Percentiles rank a stretch among this genome's conserved stretches.
These are phyloP conservation scores for Calliphora vomitoria DNA, from an alignment of 2,888 invertebrate species.

Conservation along the genomic window DNA sequence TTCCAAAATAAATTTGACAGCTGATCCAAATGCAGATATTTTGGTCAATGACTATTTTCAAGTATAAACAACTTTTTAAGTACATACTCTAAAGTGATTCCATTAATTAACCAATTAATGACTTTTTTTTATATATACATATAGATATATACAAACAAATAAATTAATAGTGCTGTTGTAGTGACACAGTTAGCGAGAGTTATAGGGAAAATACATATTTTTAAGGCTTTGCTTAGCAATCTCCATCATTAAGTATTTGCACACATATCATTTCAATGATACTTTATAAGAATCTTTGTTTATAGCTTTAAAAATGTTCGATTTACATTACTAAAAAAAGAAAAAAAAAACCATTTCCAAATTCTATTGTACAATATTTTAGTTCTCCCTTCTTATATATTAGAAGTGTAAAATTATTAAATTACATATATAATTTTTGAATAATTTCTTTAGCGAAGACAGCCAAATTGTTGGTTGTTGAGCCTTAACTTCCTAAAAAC, in stretches of 20 bases:
- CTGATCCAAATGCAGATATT: conserved; percentile 77
- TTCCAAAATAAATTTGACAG: conserved; percentile 70
- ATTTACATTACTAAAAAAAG: conserved; percentile 32
- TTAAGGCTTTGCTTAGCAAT: conserved; percentile 72
- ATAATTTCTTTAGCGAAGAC: no score
- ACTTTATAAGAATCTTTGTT: conserved; percentile 60
- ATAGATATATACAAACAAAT: conserved; percentile 36
- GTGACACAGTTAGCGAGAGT: conserved; percentile 37
- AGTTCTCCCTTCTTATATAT: no score
- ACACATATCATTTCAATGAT: conserved; percentile 72
- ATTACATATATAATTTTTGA: no score
- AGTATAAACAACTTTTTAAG: conserved; percentile 77
- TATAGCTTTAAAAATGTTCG: conserved; percentile 62
- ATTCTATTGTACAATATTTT: not conserved
- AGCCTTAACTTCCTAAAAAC: not conserved
- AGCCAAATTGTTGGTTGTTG: not conserved
- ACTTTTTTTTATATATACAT: conserved; percentile 57
- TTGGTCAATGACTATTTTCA: conserved; percentile 85
- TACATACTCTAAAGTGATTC: conserved; percentile 62
- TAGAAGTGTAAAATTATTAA: no score
- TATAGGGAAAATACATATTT: conserved; percentile 63
- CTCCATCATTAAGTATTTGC: conserved; percentile 63
- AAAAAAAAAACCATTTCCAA: conserved; percentile 24
- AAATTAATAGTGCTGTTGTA: conserved; percentile 37
- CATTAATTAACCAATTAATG: conserved; percentile 39